These are phyloP conservation scores for Hartigia nigra DNA, from an alignment of 2,888 invertebrate genomes.

Conservation along the genomic window DNA sequence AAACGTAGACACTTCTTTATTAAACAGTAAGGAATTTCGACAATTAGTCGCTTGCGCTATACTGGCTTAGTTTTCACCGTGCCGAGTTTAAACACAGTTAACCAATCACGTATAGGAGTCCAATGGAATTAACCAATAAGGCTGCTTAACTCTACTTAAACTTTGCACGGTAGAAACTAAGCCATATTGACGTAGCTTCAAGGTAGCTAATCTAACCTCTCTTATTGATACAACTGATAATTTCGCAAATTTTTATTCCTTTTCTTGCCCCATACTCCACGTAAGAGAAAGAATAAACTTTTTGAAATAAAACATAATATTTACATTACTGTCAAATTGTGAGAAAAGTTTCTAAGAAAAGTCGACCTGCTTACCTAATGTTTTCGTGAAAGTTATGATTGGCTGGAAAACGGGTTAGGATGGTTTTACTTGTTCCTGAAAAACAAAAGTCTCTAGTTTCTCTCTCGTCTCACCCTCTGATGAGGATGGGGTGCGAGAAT, in stretches of 20 bases:
- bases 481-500: constrained; percentile 8
- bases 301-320: neutral
- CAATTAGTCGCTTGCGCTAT: neutral
- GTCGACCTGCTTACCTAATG: neutral
- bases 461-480: neutral
- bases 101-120: too few species aligned
- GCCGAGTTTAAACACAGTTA: too few species aligned
- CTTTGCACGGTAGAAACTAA: too few species aligned
- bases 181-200: neutral
- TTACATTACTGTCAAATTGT: neutral
- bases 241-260: neutral
- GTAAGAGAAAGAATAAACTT: neutral
- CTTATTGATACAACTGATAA: neutral
- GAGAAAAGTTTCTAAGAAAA: neutral
- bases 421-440: neutral
- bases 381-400: neutral
- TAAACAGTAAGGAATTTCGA: neutral
- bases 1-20: neutral
- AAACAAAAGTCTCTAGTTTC: neutral
- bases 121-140: too few species aligned
- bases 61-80: too few species aligned
- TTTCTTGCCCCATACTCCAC: neutral
- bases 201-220: neutral
- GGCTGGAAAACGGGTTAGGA: neutral
- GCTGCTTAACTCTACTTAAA: too few species aligned